Evolutionary conservation across 2,113 vertebrate species (phyloP).

Genomic region (Stegostoma tigrinum): DNA sequence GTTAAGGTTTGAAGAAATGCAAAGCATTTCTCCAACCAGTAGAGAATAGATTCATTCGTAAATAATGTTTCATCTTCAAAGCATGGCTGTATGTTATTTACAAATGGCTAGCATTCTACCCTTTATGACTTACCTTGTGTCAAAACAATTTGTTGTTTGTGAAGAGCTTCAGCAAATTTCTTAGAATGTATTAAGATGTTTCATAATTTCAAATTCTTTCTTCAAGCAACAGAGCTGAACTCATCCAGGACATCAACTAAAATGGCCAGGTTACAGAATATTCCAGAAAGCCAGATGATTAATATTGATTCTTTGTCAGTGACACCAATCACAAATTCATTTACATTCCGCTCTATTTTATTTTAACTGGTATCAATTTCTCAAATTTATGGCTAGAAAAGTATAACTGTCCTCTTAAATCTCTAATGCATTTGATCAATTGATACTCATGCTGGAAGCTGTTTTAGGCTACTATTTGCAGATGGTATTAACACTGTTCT

Average conservation of each 20-base stretch:
- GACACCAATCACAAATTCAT: background rate
- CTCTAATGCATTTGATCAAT: background rate
- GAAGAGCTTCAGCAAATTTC: background rate
- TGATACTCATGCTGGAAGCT: background rate
- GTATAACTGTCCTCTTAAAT: background rate
- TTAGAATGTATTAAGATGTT: background rate
- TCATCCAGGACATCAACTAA: background rate
- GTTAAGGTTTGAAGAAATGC: background rate
- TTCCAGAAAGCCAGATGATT: background rate
- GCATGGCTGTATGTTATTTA: background rate
- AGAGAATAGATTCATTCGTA: background rate
- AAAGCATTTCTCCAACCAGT: background rate
- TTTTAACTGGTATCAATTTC: background rate
- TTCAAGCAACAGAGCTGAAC: background rate
- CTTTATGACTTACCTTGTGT: background rate
- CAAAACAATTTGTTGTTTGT: background rate
- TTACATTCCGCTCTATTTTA: background rate
- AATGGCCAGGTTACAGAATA: background rate
- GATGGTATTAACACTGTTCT: background rate
- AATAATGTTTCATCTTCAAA: background rate
- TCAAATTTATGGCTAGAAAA: background rate
- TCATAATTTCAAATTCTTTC: background rate
- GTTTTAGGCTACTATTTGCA: background rate
- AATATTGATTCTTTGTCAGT: background rate
- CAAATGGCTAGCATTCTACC: background rate